Conservation (phyloP, 2,888 invertebrate species). For the Azorinus chamasolen region DNA sequence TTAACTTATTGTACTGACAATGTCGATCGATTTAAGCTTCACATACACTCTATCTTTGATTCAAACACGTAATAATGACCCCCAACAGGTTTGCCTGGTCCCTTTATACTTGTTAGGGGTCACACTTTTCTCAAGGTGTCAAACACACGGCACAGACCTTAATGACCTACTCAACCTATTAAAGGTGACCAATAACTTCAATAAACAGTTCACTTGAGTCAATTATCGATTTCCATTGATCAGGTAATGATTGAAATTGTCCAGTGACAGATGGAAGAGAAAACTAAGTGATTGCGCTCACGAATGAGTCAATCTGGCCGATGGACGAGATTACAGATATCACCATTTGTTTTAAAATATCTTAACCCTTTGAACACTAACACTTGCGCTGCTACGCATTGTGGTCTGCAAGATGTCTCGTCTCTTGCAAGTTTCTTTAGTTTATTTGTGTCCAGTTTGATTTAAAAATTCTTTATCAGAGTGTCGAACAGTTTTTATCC, state of each 20-base stretch:
- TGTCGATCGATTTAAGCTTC: no score
- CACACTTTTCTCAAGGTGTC: conserved; percentile 10
- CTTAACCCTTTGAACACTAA: no score
- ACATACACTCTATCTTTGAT: no score
- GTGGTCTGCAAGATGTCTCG: no score
- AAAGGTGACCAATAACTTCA: conserved; percentile 7
- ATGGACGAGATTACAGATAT: no score
- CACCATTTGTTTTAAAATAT: no score
- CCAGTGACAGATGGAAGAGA: conserved; percentile 3
- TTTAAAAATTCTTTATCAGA: no score
- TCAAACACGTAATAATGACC: neutral
- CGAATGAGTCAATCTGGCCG: neutral
- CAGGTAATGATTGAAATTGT: conserved; percentile 1
- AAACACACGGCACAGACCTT: conserved; percentile 1
- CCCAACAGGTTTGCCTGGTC: neutral
- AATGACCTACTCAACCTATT: conserved; percentile 6
- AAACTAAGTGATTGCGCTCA: conserved; percentile 4
- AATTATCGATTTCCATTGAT: conserved; percentile 6
- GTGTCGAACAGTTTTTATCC: no score
- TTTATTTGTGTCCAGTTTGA: no score
- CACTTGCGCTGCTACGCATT: no score
- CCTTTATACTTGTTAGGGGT: conserved; percentile 9
- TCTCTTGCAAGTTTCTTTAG: no score
- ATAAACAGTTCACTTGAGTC: conserved; percentile 5
- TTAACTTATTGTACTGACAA: no score